phyloP scores from a whole-genome alignment of 2,113 vertebrate species.

The Microtus montanus region DNA sequence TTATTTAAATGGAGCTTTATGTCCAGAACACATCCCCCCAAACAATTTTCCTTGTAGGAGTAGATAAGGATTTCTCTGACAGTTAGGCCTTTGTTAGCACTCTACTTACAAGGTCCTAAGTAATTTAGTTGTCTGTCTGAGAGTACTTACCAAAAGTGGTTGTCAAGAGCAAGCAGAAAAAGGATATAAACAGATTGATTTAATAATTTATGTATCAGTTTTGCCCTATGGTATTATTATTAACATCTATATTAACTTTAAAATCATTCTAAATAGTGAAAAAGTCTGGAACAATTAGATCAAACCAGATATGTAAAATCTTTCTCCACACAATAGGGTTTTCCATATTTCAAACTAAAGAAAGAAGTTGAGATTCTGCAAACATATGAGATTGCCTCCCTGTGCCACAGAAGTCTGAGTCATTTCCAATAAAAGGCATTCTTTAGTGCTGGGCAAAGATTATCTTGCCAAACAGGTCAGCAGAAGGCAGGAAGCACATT shows the following conservation, averaged over 20 bases:
- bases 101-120: slow-evolving; percentile 55
- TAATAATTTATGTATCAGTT: slow-evolving; percentile 69
- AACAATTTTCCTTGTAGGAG: slow-evolving; percentile 54
- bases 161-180: slow-evolving; percentile 46
- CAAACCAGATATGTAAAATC: not conserved
- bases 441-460: slow-evolving; percentile 48
- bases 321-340: not conserved
- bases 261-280: not conserved
- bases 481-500: slow-evolving; percentile 44
- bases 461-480: slow-evolving; percentile 45
- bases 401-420: slow-evolving; percentile 35
- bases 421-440: slow-evolving; percentile 40
- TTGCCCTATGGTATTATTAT: slow-evolving; percentile 60
- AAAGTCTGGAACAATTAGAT: slow-evolving; percentile 42
- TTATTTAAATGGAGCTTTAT: slow-evolving; percentile 67
- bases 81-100: slow-evolving; percentile 58
- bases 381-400: not conserved
- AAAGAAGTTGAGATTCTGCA: slow-evolving; percentile 43
- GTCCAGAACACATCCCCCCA: slow-evolving; percentile 57
- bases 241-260: slow-evolving; percentile 71
- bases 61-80: slow-evolving; percentile 62
- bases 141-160: slow-evolving; percentile 77
- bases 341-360: not conserved
- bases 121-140: slow-evolving; percentile 70
- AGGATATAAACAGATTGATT: slow-evolving; percentile 38